Percentiles rank a stretch among this genome's conserved stretches.
phyloP scores from a whole-genome alignment of 2,113 vertebrate genomes.

The Rafetus swinhoei region DNA sequence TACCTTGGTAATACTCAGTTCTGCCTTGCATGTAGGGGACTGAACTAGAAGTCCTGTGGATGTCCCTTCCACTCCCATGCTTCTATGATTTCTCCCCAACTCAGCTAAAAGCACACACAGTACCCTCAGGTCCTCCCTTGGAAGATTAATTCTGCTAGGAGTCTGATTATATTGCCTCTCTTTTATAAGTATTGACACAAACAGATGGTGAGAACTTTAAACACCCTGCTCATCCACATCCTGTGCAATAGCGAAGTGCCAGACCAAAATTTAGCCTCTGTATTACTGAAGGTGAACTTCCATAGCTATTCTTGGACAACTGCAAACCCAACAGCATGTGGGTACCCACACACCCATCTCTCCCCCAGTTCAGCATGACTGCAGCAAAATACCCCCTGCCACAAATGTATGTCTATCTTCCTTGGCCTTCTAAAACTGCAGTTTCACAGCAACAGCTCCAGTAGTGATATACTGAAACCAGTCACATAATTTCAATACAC shows the following conservation, averaged over 20 bases:
- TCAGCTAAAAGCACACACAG: neutral
- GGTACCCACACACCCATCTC: neutral
- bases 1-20: no score
- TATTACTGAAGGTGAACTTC: neutral
- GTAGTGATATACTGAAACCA: neutral
- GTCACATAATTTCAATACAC: neutral
- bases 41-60: no score
- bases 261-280: neutral
- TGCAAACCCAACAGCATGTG: neutral
- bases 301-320: neutral
- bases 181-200: constrained; percentile 13
- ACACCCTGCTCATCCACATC: neutral
- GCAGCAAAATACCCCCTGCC: neutral
- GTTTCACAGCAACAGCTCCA: neutral
- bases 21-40: no score
- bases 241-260: neutral
- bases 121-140: neutral
- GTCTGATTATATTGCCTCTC: neutral
- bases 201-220: neutral
- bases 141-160: neutral
- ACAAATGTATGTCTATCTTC: neutral
- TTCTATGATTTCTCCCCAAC: neutral
- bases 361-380: neutral
- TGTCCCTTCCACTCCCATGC: no score
- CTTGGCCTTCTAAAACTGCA: neutral